Conservation (phyloP, 1,140 invertebrate species). For the Drosophila malerkotliana region DNA sequence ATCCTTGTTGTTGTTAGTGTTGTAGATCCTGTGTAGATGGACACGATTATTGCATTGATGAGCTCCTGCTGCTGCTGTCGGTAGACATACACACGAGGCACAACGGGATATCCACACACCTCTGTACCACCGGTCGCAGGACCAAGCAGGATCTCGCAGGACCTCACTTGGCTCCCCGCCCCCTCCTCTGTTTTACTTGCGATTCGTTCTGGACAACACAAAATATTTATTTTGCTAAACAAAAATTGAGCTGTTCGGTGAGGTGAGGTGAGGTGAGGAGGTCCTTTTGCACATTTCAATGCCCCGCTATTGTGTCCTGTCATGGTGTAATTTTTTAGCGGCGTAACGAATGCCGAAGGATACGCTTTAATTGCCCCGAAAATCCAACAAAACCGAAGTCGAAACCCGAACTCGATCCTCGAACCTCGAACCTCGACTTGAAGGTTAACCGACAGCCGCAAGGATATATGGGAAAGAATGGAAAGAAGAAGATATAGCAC, state of each 20-base stretch:
- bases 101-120: slow-evolving; percentile 42
- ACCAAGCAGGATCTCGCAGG: too few relatives aligned
- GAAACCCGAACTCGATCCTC: background rate
- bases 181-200: slow-evolving; percentile 65
- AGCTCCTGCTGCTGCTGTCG: slow-evolving; percentile 83
- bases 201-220: slow-evolving; percentile 78
- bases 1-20: background rate
- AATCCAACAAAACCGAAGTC: background rate
- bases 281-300: slow-evolving; percentile 27
- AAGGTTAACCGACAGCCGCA: slow-evolving; percentile 46
- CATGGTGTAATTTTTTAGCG: slow-evolving; percentile 75
- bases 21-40: slow-evolving; percentile 18
- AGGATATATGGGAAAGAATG: background rate
- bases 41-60: slow-evolving; percentile 82
- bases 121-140: too few relatives aligned
- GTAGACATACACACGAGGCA: slow-evolving; percentile 59
- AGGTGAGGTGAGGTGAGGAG: slow-evolving; percentile 26
- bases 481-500: background rate
- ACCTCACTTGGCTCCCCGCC: slow-evolving; percentile 5
- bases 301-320: slow-evolving; percentile 40
- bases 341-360: slow-evolving; percentile 77
- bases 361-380: slow-evolving; percentile 70
- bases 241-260: slow-evolving; percentile 72
- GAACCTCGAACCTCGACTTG: slow-evolving; percentile 14
- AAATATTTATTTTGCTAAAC: slow-evolving; percentile 72